Conservation (phyloP, 1,140 invertebrate species). For the Drosophila malerkotliana region DNA sequence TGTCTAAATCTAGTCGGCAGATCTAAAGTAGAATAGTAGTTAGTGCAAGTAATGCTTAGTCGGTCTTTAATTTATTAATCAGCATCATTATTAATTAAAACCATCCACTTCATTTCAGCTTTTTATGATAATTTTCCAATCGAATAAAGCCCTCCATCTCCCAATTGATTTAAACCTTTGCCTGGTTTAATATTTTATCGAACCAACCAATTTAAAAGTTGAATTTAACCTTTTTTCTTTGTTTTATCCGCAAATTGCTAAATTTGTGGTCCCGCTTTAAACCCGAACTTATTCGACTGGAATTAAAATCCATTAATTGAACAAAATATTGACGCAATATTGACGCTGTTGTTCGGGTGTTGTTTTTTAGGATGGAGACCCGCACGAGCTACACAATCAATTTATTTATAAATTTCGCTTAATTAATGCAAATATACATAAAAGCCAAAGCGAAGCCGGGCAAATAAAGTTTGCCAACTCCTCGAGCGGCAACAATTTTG, state of each 20-base stretch:
- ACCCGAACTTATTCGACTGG: conserved; percentile 60
- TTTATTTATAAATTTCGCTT: conserved; percentile 73
- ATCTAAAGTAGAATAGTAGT: too few relatives aligned
- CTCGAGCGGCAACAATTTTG: neutral
- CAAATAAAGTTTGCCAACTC: conserved; percentile 57
- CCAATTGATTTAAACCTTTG: conserved; percentile 8
- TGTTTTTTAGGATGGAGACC: conserved; percentile 14
- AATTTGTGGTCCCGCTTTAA: conserved; percentile 48
- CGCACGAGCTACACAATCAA: conserved; percentile 66
- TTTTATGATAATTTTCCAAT: conserved; percentile 24
- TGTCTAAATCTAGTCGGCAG: conserved; percentile 8
- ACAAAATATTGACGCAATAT: conserved; percentile 54
- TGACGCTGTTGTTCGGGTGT: conserved; percentile 12
- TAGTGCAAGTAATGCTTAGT: neutral
- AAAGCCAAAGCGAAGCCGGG: conserved; percentile 12
- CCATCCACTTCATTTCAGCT: neutral
- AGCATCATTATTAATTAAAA: conserved; percentile 15
- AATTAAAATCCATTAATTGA: conserved; percentile 65
- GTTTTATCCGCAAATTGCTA: conserved; percentile 24
- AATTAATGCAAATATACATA: conserved; percentile 72
- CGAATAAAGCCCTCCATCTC: conserved; percentile 9
- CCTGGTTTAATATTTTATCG: conserved; percentile 1
- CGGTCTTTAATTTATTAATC: neutral
- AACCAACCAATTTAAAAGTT: conserved; percentile 14
- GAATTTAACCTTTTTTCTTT: conserved; percentile 5